Base-by-base conservation (phyloP, 2,797 vertebrate genomes). In the Mormyrops boulengeri region DNA sequence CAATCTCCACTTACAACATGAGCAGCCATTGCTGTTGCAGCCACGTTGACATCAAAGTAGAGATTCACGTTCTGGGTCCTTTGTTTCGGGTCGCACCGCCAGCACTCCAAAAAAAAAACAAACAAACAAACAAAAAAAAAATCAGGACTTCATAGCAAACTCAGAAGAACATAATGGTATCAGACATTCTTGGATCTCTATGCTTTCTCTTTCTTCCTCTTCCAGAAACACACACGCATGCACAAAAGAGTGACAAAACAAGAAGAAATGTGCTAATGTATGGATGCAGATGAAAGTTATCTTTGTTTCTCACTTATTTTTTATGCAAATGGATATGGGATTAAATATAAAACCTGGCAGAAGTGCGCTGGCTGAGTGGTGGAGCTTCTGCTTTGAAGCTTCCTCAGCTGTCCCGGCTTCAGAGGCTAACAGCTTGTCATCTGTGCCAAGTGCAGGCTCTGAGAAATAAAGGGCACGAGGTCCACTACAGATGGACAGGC, bases 221-320 rank as follows among this genome's bases (percentile, higher is more conserved):
- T 53, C 7, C 57, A 66, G 49, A 62, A 62, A 47, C 38, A 66
- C 87, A 69, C n/a, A 66, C 22, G 34, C 53, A 8, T n/a, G 44
- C 87, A 47, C 17, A 47, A 66, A 69, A 17, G 34, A 87, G 11
- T 50, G 12, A 41, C n/a, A 88, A 52, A 88, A 69, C 22, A 50
- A 73, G 77, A 62, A 7, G 34, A 50, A 17, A 73, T 50, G 41
- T 26, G 52, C n/a, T 50, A 57, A 82, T 55, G 44, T 84, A 57
- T 82, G 69, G 73, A 55, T 47, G 50, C 34, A 62, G 89, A 86
- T 93, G 93, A 94, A 94, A 92, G 91, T 88, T 80, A 57, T 80
- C 85, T 89, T 87, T 77, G 62, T 87, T 77, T 85, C 60, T 77
- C 30, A 53, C 34, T 44, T 77, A 12, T 82, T 84, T 60, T 57